phyloP scores from a whole-genome alignment of 2,888 invertebrate species.

The Amiota minor region DNA sequence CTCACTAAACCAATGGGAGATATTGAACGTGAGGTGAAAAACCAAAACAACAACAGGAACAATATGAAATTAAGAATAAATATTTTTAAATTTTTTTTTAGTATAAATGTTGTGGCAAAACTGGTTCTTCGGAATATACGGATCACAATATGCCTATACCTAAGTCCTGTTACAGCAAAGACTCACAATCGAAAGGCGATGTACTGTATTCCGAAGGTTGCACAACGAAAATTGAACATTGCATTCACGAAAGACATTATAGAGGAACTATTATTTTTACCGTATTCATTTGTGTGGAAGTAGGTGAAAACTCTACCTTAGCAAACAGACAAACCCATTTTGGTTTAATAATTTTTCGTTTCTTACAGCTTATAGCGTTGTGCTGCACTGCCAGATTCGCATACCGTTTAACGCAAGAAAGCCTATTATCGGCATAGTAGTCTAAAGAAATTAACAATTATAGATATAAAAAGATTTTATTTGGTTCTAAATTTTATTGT shows the following conservation, averaged over 20 bases:
- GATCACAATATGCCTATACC: not conserved
- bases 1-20: not conserved
- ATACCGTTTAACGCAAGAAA: not conserved
- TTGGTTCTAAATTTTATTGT: too few species aligned
- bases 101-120: slow-evolving; percentile 27
- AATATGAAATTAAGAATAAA: not conserved
- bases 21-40: slow-evolving; percentile 20
- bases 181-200: not conserved
- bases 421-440: too few species aligned
- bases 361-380: not conserved
- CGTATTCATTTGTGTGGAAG: not conserved
- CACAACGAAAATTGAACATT: not conserved
- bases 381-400: not conserved
- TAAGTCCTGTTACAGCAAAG: slow-evolving; percentile 7
- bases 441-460: too few species aligned
- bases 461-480: too few species aligned
- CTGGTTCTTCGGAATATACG: slow-evolving; percentile 9
- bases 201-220: slow-evolving; percentile 7
- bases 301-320: not conserved
- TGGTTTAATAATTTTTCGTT: not conserved
- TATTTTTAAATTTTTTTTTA: not conserved
- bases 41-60: not conserved
- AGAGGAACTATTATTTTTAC: not conserved
- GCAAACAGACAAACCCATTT: not conserved
- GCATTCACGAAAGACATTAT: not conserved